These are phyloP conservation scores for Drosophila setosimentum DNA, from an alignment of 2,888 invertebrate genomes.

Conservation along the genomic window DNA sequence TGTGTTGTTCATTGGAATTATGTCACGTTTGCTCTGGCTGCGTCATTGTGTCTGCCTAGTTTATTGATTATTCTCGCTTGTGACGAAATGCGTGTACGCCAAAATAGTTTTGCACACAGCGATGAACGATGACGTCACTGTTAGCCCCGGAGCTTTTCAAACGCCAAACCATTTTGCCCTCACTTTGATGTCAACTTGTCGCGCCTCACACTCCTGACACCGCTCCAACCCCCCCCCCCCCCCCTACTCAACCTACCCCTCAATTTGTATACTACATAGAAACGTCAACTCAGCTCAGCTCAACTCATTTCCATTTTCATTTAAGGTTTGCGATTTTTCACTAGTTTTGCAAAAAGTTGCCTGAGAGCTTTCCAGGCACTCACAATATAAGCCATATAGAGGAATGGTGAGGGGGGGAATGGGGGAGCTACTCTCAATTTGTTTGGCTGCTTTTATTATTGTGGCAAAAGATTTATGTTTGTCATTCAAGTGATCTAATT, in stretches of 20 bases:
- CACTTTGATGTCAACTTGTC: constrained; percentile 68
- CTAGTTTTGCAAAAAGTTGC: constrained; percentile 65
- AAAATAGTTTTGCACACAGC: constrained; percentile 64
- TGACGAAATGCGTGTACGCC: constrained; percentile 73
- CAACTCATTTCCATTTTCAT: constrained; percentile 77
- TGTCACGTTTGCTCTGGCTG: constrained; percentile 69
- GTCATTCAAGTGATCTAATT: constrained; percentile 77
- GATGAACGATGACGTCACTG: constrained; percentile 76
- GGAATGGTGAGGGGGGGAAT: rapidly evolving
- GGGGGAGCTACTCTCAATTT: constrained; percentile 50
- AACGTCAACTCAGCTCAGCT: constrained; percentile 55
- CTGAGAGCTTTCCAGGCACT: constrained; percentile 63
- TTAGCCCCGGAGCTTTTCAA: constrained; percentile 73
- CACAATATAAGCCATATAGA: background rate
- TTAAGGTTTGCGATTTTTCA: constrained; percentile 63
- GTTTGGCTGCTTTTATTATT: constrained; percentile 70
- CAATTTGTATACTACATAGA: background rate
- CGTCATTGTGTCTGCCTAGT: constrained; percentile 76
- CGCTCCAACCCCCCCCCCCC: background rate
- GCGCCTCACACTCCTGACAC: constrained; percentile 37
- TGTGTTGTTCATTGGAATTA: constrained; percentile 53
- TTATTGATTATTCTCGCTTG: constrained; percentile 78
- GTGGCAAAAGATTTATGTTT: constrained; percentile 74
- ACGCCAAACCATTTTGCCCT: constrained; percentile 27
- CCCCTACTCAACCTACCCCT: too few relatives aligned